Evolutionary conservation across 2,888 invertebrate species (phyloP).

Genomic region (Aproaerema taeniolella): DNA sequence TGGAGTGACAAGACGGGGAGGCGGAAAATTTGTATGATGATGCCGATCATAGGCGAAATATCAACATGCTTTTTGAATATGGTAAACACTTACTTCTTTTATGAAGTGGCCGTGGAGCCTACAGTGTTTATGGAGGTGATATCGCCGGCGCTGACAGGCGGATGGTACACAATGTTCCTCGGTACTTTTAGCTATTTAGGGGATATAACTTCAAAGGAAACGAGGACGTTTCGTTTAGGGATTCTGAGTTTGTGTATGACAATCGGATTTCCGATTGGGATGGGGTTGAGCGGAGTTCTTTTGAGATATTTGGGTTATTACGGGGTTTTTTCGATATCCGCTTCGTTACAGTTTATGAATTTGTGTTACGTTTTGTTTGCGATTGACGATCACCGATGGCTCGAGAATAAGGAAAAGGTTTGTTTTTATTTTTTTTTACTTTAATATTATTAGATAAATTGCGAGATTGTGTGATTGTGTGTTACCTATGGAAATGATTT

Average conservation of each 20-base stretch:
- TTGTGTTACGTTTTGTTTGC: constrained; percentile 62
- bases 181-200: constrained; percentile 79
- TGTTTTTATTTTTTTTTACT: constrained; percentile 19
- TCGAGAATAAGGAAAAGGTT: constrained; percentile 57
- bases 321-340: constrained; percentile 68
- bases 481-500: too few species aligned
- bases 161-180: constrained; percentile 77
- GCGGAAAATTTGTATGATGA: constrained; percentile 77
- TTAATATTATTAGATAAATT: background rate
- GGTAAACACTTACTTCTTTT: constrained; percentile 74
- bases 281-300: constrained; percentile 60
- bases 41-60: constrained; percentile 76
- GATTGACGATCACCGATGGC: constrained; percentile 65
- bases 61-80: constrained; percentile 68
- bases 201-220: constrained; percentile 73
- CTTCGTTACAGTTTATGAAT: constrained; percentile 53
- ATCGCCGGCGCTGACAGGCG: constrained; percentile 71
- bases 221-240: constrained; percentile 78
- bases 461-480: too few species aligned
- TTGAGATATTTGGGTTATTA: constrained; percentile 66
- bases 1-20: constrained; percentile 79
- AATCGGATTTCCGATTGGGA: constrained; percentile 67
- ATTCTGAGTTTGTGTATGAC: constrained; percentile 68
- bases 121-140: constrained; percentile 73
- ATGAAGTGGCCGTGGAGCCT: constrained; percentile 70